Base-by-base conservation (phyloP, 2,113 vertebrate species). In the Hypocryptadius cinnamomeus region DNA sequence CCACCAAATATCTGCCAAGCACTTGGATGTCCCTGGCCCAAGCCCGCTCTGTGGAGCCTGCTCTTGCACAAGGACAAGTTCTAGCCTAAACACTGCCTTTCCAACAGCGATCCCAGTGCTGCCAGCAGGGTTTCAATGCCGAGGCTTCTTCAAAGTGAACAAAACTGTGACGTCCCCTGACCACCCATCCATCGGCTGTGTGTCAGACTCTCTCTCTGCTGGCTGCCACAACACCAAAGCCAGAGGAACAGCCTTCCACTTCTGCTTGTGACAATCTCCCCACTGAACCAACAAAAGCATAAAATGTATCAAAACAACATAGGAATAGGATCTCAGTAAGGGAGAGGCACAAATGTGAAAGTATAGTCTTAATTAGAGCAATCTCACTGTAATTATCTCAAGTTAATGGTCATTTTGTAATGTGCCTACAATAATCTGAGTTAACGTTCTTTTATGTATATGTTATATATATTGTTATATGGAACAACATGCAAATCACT, bases 111-210 rank as follows among this genome's bases (percentile, higher is more conserved):
- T 37, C 39, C 39, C 40, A 51, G 45, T 0, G 0, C 35, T 74
- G 61, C 22, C 79, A 60, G 35, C 35, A 51, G 27, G 7, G 11
- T 25, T 64, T 44, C 56, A n/a, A 1, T 24, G 24, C 69, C 35
- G 69, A 87, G 54, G 45, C 40, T 69, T 83, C 59, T 39, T 79
- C 59, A 30, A 27, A 76, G 60, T 3, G 1, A 66, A 35, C 20
- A 45, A 51, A 73, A 20, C 17, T 1, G 0, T 17, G 23, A 50
- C 5, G 9, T 71, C 23, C 33, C 42, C 30, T 3, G 1, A 45
- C 13, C 28, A 22, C 18, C 24, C 5, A 1, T 40, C 42, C 47
- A 11, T 2, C 0, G 0, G 11, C 16, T n/a, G 20, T 37, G 20
- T 20, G 15, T 48, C 48, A 23, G 19, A 20, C 8, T 33, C 48